phyloP scores from a whole-genome alignment of 2,888 invertebrate species.

The Drosophila anceps region DNA sequence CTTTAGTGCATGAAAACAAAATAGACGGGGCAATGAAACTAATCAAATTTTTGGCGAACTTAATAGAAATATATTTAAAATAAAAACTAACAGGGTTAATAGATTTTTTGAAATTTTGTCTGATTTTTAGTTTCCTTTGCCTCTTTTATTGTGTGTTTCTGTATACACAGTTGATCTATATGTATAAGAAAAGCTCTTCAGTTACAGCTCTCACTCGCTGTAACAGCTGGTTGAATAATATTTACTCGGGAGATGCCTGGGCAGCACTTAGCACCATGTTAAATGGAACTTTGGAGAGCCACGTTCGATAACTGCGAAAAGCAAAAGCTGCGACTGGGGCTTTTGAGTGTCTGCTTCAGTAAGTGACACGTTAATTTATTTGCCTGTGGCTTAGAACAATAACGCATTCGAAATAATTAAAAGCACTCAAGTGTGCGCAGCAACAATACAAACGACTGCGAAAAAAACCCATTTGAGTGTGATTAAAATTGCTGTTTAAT shows the following conservation, averaged over 20 bases:
- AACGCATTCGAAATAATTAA: constrained; percentile 69
- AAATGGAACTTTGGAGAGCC: constrained; percentile 46
- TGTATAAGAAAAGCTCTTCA: neutral
- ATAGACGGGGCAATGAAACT: neutral
- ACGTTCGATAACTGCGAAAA: constrained; percentile 33
- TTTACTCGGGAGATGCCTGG: constrained; percentile 8
- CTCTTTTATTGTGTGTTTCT: neutral
- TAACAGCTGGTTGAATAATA: neutral
- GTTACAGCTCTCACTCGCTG: neutral
- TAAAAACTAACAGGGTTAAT: neutral
- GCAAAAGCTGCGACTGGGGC: constrained; percentile 1
- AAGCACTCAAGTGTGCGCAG: constrained; percentile 64
- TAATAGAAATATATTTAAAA: neutral
- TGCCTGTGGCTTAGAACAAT: constrained; percentile 67
- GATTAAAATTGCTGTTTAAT: constrained; percentile 65
- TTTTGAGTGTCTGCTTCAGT: constrained; percentile 31
- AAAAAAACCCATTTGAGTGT: constrained; percentile 36
- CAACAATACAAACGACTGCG: constrained; percentile 40
- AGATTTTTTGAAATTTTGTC: neutral
- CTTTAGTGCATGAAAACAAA: neutral
- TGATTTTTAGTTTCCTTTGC: neutral
- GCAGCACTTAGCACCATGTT: constrained; percentile 39
- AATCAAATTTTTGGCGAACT: neutral
- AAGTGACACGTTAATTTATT: constrained; percentile 74
- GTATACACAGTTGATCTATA: neutral